Base-by-base conservation (phyloP, 2,113 vertebrate species). In the Gambusia holbrooki region DNA sequence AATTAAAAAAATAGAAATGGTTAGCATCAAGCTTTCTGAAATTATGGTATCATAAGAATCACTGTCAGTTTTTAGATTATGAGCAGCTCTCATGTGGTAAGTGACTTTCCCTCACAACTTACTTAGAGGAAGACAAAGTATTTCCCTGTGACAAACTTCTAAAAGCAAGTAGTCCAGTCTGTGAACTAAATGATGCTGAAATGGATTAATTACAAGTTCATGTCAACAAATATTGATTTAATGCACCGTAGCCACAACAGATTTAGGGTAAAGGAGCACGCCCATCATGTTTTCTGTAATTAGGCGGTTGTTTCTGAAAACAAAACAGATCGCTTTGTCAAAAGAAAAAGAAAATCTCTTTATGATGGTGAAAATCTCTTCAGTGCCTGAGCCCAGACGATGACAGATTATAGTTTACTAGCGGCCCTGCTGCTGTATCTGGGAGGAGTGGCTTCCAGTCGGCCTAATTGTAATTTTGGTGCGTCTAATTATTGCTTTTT, bases 401-500 rank as follows among this genome's bases (percentile, higher is more conserved):
- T n/a, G 3, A 66, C 77, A 80, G 76, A 86, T 83, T 5, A 81
- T 42, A 74, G 84, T 84, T 85, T 62, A 68, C 69, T 74, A 58
- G 61, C 66, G 71, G 83, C 40, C 83, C 83, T 63, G 71, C 80
- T 19, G 19, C 60, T 8, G 17, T 80, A 77, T 84, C 67, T 73
- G 58, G 66, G 62, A 69, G 74, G 80, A 63, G 71, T 74, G 27
- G 69, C 62, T 72, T 60, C 62, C 85, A 69, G 65, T 73, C 73
- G 10, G 29, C 32, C 54, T 88, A 91, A 90, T 85, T 84, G 82
- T 75, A 77, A 87, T 90, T 90, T 91, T 88, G 85, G 77, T 83
- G n/a, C 15, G 29, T 62, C 63, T 92, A 92, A 93, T 93, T 89
- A 88, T 64, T 91, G 89, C 90, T 93, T 80, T 93, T 32, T 71